Conservation (phyloP, 2,797 vertebrate genomes). For the Phylloscopus collybita region DNA sequence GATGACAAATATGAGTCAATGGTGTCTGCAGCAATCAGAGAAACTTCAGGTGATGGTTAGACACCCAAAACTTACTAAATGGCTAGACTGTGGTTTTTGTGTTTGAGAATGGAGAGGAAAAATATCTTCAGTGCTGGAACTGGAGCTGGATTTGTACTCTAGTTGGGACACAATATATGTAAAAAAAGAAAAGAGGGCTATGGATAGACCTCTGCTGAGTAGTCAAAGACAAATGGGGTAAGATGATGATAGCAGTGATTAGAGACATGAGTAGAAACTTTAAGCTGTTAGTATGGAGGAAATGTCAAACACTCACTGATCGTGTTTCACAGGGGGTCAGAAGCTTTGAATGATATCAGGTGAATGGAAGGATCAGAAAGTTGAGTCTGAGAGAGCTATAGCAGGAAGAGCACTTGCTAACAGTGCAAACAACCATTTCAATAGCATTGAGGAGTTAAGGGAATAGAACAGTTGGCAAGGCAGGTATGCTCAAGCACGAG, state of each 20-base stretch:
- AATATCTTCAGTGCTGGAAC: background rate
- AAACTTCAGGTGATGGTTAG: background rate
- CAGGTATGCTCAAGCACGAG: background rate
- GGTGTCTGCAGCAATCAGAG: background rate
- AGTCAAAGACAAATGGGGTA: background rate
- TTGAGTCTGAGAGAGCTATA: background rate
- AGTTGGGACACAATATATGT: background rate
- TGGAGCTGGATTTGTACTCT: background rate
- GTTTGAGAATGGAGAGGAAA: background rate
- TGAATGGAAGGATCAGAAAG: background rate
- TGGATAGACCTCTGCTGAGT: background rate
- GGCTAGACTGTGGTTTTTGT: fast-evolving
- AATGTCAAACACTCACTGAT: background rate
- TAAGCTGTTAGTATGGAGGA: background rate
- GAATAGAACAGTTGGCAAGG: background rate
- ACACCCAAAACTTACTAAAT: background rate
- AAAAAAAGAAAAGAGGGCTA: background rate
- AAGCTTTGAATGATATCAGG: background rate
- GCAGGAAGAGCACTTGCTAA: background rate
- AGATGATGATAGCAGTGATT: background rate
- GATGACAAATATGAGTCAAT: background rate
- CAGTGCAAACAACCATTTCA: background rate
- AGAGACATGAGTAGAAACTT: background rate
- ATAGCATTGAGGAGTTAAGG: background rate
- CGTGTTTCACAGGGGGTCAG: background rate